Evolutionary conservation across 2,797 vertebrate species (phyloP), one percentile per base, ranked within the genome.

Genomic region (Pelobates cultripes): DNA sequence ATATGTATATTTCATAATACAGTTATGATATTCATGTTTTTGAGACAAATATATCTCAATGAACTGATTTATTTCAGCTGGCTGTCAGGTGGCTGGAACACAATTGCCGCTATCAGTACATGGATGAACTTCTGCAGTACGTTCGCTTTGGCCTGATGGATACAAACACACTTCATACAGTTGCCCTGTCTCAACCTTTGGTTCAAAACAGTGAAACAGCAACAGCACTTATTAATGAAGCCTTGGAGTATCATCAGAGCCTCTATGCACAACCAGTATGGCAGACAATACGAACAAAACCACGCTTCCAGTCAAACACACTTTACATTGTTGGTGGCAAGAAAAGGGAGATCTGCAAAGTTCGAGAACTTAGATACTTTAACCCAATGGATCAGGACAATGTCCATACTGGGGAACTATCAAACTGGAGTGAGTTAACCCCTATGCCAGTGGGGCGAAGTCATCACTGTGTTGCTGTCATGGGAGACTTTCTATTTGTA

Each of bases 141-240:
- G 93, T 99, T 75, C 97, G 97, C 89, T 98, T 97, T 2, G 95
- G 97, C 87, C 94, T 99, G 72, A 98, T 99, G 96, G 97, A 98
- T 3, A 92, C 95, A 85, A 91, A 96, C 13, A 94, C 95, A 0
- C 91, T 99, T 70, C 97, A 96, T 61, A 92, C 94, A 0, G 93
- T 97, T 0, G 94, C 96, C 72, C 91, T 94, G 10, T 91, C 93
- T 87, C 95, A 97, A 75, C 94, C 97, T 7, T 92, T 97, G 40
- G 95, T 97, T 69, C 95, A 95, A 86, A 95, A 95, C 15, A 96
- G 95, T 66, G 94, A 96, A 81, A 92, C 94, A 0, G 95, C 94
- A 0, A 95, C 95, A 0, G 92, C 96, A 3, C 94, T 99, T 2
- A 91, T 99, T 86, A 94, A 96, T 0, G 97, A 98, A 90, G 97